These are phyloP conservation scores for Helicoverpa zea DNA, from an alignment of 1,140 invertebrate species.

Conservation along the genomic window DNA sequence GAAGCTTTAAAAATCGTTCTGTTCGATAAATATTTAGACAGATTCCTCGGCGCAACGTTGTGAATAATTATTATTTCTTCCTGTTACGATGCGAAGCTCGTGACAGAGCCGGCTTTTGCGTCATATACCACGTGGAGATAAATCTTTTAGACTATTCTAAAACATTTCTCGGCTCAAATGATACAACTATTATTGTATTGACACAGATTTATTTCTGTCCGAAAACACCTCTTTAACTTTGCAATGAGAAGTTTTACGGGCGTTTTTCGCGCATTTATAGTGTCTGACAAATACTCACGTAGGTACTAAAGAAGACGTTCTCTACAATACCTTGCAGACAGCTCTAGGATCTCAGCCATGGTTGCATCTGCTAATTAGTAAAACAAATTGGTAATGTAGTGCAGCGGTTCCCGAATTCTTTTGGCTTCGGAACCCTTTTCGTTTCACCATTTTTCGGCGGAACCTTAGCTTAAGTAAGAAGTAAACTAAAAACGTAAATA, in stretches of 20 bases:
- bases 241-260: not conserved
- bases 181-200: conserved; percentile 17
- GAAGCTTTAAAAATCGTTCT: conserved; percentile 10
- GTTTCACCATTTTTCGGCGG: too few species aligned
- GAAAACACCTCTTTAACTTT: not conserved
- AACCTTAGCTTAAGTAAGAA: too few species aligned
- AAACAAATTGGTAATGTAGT: too few species aligned
- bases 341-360: too few species aligned
- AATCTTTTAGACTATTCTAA: conserved; percentile 11
- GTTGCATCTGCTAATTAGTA: too few species aligned
- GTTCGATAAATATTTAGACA: conserved; percentile 39
- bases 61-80: conserved; percentile 31
- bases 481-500: too few species aligned
- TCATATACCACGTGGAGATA: conserved; percentile 31
- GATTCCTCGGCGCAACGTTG: not conserved
- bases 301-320: too few species aligned
- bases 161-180: conserved; percentile 19
- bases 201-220: not conserved
- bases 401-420: too few species aligned
- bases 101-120: conserved; percentile 23
- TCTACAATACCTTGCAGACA: too few species aligned
- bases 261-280: too few species aligned
- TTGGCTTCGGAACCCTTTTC: too few species aligned
- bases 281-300: too few species aligned
- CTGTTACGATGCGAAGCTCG: conserved; percentile 36